These are phyloP conservation scores for Diplodus puntazzo DNA, from an alignment of 2,797 vertebrate genomes.

Conservation along the genomic window DNA sequence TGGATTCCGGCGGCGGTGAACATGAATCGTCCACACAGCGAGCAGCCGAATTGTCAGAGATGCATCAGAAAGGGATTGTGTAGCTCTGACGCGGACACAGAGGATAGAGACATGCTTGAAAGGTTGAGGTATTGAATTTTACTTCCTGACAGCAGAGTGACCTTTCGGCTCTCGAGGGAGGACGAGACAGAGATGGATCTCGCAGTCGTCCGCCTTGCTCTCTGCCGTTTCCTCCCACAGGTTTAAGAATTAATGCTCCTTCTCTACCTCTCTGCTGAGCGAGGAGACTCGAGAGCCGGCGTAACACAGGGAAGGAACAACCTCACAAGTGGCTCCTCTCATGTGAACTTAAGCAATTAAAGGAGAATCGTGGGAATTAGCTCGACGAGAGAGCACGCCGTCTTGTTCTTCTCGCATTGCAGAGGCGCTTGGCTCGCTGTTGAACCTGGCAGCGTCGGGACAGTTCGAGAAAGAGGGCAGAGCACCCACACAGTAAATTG, in stretches of 20 bases:
- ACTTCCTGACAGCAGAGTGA: slow-evolving; percentile 84
- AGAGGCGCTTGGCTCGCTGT: slow-evolving; percentile 5
- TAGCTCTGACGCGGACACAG: slow-evolving; percentile 74
- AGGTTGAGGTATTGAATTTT: slow-evolving; percentile 86
- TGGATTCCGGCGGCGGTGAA: slow-evolving; percentile 46
- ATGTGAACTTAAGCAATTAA: slow-evolving; percentile 39
- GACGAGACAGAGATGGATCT: slow-evolving; percentile 82
- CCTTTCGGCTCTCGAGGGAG: slow-evolving; percentile 78
- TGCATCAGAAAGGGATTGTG: slow-evolving; percentile 76
- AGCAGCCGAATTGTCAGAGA: slow-evolving; percentile 59
- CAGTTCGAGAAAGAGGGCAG: slow-evolving; percentile 34
- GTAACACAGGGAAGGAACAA: not conserved
- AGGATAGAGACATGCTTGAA: slow-evolving; percentile 82
- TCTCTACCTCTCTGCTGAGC: slow-evolving; percentile 64
- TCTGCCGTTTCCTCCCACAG: slow-evolving; percentile 70
- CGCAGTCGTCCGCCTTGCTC: slow-evolving; percentile 54
- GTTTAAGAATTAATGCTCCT: slow-evolving; percentile 77
- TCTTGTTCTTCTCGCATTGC: slow-evolving; percentile 33
- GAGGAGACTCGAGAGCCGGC: slow-evolving; percentile 55
- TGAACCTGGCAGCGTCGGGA: slow-evolving; percentile 42
- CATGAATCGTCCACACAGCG: slow-evolving; percentile 48
- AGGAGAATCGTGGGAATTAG: slow-evolving; percentile 35
- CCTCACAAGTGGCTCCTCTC: slow-evolving; percentile 24
- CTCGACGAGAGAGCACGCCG: not conserved
- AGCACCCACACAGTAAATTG: slow-evolving; percentile 51